These are phyloP conservation scores for Drosophila paulistorum DNA, from an alignment of 1,140 invertebrate genomes.

Conservation along the genomic window DNA sequence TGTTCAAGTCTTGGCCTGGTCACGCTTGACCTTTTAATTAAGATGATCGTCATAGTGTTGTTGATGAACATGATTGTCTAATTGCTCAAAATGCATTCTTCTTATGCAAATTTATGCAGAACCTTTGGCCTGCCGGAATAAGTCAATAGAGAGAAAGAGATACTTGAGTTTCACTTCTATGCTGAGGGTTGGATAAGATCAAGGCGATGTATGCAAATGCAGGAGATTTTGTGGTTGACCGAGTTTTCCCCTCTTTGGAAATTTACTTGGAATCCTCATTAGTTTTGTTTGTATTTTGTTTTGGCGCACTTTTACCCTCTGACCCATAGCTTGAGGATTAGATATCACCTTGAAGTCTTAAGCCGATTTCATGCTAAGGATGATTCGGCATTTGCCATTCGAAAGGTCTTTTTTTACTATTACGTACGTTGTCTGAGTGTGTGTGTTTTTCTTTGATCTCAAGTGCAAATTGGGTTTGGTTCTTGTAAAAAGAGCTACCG, in stretches of 20 bases:
- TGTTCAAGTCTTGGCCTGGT: neutral
- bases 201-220: constrained; percentile 58
- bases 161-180: neutral
- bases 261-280: constrained; percentile 48
- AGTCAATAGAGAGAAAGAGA: constrained; percentile 1
- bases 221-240: constrained; percentile 57
- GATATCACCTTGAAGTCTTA: constrained; percentile 69
- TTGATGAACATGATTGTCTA: constrained; percentile 51
- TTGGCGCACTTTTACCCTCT: constrained; percentile 57
- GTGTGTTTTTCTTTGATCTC: constrained; percentile 46
- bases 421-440: constrained; percentile 13
- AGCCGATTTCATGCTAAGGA: constrained; percentile 73
- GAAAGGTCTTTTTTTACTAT: constrained; percentile 29
- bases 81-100: constrained; percentile 45
- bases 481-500: neutral
- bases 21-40: constrained; percentile 76
- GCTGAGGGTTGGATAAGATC: neutral
- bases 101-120: constrained; percentile 55
- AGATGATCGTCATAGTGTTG: constrained; percentile 30
- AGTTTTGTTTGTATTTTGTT: constrained; percentile 56
- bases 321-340: constrained; percentile 44
- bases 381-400: constrained; percentile 62
- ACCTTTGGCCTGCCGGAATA: constrained; percentile 34
- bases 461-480: constrained; percentile 66
- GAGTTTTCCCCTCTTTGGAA: constrained; percentile 41